A percentile compares a stretch with the other conserved stretches of the same genome.
Evolutionary conservation across 2,888 invertebrate species (phyloP).

Genomic region (Nymphalis urticae): DNA sequence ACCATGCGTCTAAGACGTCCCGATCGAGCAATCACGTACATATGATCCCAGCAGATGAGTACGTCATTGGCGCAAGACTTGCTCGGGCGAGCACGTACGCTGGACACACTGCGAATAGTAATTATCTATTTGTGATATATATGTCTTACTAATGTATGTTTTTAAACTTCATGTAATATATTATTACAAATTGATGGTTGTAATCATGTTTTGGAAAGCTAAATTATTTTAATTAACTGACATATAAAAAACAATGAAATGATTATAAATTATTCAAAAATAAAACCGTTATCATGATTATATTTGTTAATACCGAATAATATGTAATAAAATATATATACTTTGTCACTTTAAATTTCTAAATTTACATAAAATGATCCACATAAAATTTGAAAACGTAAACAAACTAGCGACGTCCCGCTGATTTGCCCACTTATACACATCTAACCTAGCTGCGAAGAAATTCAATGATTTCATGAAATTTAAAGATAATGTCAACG

Average conservation of each 20-base stretch:
- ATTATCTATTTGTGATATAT: constrained; percentile 62
- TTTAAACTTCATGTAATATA: background rate
- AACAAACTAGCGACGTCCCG: constrained; percentile 34
- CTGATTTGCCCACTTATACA: constrained; percentile 11
- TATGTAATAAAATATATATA: background rate
- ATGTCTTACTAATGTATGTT: background rate
- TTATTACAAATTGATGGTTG: too few relatives aligned
- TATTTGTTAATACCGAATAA: background rate
- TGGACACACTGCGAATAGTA: constrained; percentile 60
- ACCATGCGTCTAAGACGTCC: constrained; percentile 43
- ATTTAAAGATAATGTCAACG: background rate
- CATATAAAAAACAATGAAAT: background rate
- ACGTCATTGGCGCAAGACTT: constrained; percentile 34
- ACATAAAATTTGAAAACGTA: constrained; percentile 15
- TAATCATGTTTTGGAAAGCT: too few relatives aligned
- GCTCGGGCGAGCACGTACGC: constrained; percentile 10
- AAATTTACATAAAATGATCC: constrained; percentile 22
- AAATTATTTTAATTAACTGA: too few relatives aligned
- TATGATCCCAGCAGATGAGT: constrained; percentile 30
- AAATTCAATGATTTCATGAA: background rate
- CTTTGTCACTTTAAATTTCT: constrained; percentile 9
- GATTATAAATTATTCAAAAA: background rate
- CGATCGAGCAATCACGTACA: constrained; percentile 32
- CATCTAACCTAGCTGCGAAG: background rate
- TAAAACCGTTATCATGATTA: background rate